These are phyloP conservation scores for Hypothenemus hampei DNA, from an alignment of 1,140 invertebrate species.

Conservation along the genomic window DNA sequence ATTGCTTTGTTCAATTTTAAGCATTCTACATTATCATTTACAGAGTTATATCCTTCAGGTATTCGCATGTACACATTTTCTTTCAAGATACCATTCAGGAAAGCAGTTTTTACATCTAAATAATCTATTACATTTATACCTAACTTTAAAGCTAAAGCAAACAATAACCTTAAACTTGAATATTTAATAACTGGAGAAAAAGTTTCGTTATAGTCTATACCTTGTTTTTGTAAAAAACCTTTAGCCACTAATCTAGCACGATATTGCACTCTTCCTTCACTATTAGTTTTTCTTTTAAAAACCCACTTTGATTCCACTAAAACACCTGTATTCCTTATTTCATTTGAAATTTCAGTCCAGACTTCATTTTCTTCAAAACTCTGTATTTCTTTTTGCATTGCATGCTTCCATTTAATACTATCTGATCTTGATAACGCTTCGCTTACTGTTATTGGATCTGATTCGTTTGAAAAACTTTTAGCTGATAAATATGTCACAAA, in stretches of 20 bases:
- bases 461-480: too few species aligned
- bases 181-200: constrained; percentile 42
- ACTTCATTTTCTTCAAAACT: too few species aligned
- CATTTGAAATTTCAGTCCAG: too few species aligned
- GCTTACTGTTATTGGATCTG: constrained; percentile 22
- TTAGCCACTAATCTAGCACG: constrained; percentile 43
- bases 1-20: constrained; percentile 12
- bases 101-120: constrained; percentile 43
- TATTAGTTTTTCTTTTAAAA: constrained; percentile 40
- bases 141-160: constrained; percentile 22
- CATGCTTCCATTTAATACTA: constrained; percentile 35
- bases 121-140: constrained; percentile 16
- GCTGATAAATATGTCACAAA: too few species aligned
- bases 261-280: constrained; percentile 36
- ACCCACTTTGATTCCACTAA: too few species aligned
- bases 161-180: constrained; percentile 25
- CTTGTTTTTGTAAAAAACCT: constrained; percentile 43
- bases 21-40: too few species aligned
- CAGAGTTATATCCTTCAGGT: constrained; percentile 30
- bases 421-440: constrained; percentile 34
- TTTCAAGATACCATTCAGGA: constrained; percentile 37
- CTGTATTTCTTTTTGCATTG: constrained; percentile 34
- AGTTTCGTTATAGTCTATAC: constrained; percentile 43
- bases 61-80: constrained; percentile 33
- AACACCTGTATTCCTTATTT: too few species aligned